A percentile compares a stretch with the other conserved stretches of the same genome.
Conservation (phyloP, 2,113 vertebrate species). For the Hipposideros armiger region DNA sequence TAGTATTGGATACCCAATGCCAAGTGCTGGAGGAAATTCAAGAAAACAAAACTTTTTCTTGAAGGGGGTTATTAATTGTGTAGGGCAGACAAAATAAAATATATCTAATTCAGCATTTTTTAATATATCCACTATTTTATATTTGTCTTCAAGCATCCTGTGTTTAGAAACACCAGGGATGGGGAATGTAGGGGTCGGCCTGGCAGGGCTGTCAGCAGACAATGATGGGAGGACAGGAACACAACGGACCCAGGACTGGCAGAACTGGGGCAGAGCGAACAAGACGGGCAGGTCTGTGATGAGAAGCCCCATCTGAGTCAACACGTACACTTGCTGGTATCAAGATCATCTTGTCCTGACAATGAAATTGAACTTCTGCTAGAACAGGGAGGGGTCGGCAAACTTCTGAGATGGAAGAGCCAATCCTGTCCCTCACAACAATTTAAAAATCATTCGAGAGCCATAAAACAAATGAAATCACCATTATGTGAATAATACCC, state of each 20-base stretch:
- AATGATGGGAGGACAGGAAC: background rate
- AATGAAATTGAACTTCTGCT: background rate
- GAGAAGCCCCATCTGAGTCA: background rate
- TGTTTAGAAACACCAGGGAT: slow-evolving; percentile 47
- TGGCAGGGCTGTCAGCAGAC: background rate
- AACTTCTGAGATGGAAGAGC: no score
- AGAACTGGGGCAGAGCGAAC: background rate
- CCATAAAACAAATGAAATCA: no score
- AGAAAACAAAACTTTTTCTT: slow-evolving; percentile 37
- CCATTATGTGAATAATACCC: no score
- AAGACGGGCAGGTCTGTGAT: no score
- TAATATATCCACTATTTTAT: background rate
- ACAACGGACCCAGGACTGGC: no score
- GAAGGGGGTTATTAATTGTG: slow-evolving; percentile 60
- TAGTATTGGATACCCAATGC: background rate
- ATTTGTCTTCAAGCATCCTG: background rate
- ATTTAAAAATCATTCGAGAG: no score
- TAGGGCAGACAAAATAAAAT: slow-evolving; percentile 49
- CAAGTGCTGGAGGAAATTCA: background rate
- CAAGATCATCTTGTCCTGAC: background rate
- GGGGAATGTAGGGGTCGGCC: background rate
- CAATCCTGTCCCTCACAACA: no score
- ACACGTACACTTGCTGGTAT: background rate
- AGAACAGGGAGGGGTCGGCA: no score
- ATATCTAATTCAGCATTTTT: slow-evolving; percentile 69